phyloP scores from a whole-genome alignment of 2,797 vertebrate genomes.

The Myotis pilosus region DNA sequence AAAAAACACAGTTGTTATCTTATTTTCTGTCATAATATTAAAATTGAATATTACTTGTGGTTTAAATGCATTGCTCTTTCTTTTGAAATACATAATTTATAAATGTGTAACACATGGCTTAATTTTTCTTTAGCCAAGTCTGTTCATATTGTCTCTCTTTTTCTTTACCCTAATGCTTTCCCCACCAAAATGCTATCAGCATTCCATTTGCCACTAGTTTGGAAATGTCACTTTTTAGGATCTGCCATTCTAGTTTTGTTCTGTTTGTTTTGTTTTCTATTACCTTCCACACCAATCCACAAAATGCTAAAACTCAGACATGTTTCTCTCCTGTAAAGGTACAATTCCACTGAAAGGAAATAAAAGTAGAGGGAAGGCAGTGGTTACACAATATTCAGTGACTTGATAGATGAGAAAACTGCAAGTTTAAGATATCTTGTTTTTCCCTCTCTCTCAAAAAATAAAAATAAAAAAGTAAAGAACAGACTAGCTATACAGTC shows the following conservation, averaged over 20 bases:
- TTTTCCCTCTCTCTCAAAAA: neutral
- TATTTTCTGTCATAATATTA: neutral
- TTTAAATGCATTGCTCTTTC: neutral
- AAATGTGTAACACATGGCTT: neutral
- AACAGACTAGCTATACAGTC: neutral
- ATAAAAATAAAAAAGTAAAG: neutral
- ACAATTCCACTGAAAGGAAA: neutral
- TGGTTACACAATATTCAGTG: neutral
- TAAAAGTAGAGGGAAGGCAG: neutral
- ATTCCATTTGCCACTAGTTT: neutral
- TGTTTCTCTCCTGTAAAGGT: neutral
- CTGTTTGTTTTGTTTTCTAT: neutral
- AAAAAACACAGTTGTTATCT: neutral
- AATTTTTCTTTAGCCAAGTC: neutral
- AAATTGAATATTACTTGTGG: neutral
- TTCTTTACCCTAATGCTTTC: neutral
- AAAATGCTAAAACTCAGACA: neutral
- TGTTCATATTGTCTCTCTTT: neutral
- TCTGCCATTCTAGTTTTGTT: neutral
- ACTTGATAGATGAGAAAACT: neutral
- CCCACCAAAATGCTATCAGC: neutral
- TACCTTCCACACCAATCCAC: neutral
- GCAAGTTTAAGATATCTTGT: neutral
- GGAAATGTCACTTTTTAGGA: neutral
- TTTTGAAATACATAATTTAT: neutral